A percentile compares a stretch with the other conserved stretches of the same genome.
Conservation (phyloP, 1,140 invertebrate species). For the Tetramorium parvispinum region DNA sequence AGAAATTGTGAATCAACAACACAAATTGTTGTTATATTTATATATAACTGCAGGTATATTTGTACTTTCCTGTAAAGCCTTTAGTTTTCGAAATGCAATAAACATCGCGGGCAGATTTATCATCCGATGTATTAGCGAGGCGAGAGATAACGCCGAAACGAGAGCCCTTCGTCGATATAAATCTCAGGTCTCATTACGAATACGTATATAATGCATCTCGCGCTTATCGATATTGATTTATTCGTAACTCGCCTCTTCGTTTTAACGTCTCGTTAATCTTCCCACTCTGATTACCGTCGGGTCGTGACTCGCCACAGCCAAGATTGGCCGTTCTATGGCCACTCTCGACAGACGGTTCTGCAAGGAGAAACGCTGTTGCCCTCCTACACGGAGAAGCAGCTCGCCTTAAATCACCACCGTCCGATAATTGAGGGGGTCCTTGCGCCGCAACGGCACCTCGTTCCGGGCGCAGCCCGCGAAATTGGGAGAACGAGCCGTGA, state of each 20-base stretch:
- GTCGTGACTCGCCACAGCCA: slow-evolving; percentile 47
- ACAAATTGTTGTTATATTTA: background rate
- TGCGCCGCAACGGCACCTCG: slow-evolving; percentile 78
- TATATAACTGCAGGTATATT: background rate
- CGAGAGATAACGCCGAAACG: slow-evolving; percentile 34
- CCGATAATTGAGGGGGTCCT: slow-evolving; percentile 80
- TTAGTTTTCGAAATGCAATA: background rate
- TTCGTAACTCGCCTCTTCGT: slow-evolving; percentile 65
- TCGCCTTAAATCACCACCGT: slow-evolving; percentile 78
- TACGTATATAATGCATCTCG: slow-evolving; percentile 69
- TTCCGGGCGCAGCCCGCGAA: slow-evolving; percentile 79
- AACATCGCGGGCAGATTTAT: slow-evolving; percentile 52
- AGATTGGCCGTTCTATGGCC: slow-evolving; percentile 35
- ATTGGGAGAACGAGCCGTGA: slow-evolving; percentile 79
- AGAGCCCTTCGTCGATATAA: slow-evolving; percentile 57
- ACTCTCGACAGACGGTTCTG: slow-evolving; percentile 11
- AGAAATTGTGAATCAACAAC: background rate
- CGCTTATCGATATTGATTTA: slow-evolving; percentile 75
- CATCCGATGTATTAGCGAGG: slow-evolving; percentile 32
- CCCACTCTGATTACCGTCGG: slow-evolving; percentile 64
- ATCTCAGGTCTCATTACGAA: slow-evolving; percentile 70
- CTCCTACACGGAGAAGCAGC: slow-evolving; percentile 72
- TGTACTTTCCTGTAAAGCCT: background rate
- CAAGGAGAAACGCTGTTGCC: slow-evolving; percentile 34
- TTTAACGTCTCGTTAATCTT: slow-evolving; percentile 74